phyloP scores from a whole-genome alignment of 2,888 invertebrate genomes.

The Leucophenga montana region DNA sequence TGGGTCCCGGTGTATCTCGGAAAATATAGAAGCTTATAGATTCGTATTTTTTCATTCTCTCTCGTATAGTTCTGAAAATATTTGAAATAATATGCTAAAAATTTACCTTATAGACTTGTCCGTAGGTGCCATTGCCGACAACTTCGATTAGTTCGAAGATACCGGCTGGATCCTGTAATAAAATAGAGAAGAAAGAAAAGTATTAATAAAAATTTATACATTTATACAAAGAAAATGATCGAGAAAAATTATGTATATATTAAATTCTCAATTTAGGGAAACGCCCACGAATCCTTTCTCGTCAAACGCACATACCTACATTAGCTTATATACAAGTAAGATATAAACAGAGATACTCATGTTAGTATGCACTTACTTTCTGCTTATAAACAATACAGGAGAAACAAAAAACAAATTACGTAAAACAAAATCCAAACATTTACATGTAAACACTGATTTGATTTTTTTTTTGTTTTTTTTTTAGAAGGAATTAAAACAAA shows the following conservation, averaged over 20 bases:
- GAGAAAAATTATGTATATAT: too few relatives aligned
- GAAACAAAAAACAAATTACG: conserved; percentile 9
- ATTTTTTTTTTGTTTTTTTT: conserved; percentile 42
- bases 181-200: conserved; percentile 65
- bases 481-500: conserved; percentile 32
- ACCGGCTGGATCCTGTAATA: conserved; percentile 96
- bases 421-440: conserved; percentile 6
- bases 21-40: too few relatives aligned
- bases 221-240: too few relatives aligned
- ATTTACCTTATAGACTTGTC: conserved; percentile 98
- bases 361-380: neutral
- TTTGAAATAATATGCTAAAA: conserved; percentile 43
- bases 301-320: too few relatives aligned
- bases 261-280: too few relatives aligned
- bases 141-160: conserved; percentile 99
- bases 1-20: too few relatives aligned
- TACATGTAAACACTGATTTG: conserved; percentile 60
- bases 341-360: neutral
- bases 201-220: neutral
- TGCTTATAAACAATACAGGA: neutral
- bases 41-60: too few relatives aligned
- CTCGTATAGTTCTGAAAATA: conserved; percentile 28
- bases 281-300: too few relatives aligned
- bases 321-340: too few relatives aligned
- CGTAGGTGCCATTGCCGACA: conserved; percentile 99